Evolutionary conservation across 1,140 invertebrate species (phyloP).

Genomic region (Idris sp.): DNA sequence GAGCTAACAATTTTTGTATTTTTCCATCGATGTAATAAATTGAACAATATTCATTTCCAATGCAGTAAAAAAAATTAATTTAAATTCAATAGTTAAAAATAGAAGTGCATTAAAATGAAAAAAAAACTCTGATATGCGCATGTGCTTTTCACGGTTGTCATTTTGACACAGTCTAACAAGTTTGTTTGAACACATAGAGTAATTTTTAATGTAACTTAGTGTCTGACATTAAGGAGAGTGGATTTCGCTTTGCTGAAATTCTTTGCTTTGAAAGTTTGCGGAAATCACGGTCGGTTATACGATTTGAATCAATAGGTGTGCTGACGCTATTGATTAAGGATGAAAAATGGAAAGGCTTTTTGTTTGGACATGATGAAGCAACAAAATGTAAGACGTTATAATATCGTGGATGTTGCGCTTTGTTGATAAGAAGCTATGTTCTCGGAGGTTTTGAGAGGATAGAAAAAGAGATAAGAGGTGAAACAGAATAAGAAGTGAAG

Average conservation of each 20-base stretch:
- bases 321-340: slow-evolving; percentile 30
- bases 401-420: slow-evolving; percentile 37
- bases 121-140: too few relatives aligned
- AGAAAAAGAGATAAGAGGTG: slow-evolving; percentile 33
- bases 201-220: too few relatives aligned
- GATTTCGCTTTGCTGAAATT: slow-evolving; percentile 26
- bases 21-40: too few relatives aligned
- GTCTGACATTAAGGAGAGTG: too few relatives aligned
- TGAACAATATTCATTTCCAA: too few relatives aligned
- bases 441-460: slow-evolving; percentile 36
- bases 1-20: too few relatives aligned
- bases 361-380: slow-evolving; percentile 35
- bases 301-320: slow-evolving; percentile 35
- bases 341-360: slow-evolving; percentile 29
- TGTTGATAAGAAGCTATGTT: slow-evolving; percentile 54
- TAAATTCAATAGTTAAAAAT: too few relatives aligned
- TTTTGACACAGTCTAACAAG: too few relatives aligned
- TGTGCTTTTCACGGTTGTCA: too few relatives aligned
- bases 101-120: too few relatives aligned
- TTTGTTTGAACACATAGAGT: too few relatives aligned
- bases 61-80: too few relatives aligned
- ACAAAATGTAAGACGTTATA: slow-evolving; percentile 35
- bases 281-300: slow-evolving; percentile 26
- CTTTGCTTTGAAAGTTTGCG: slow-evolving; percentile 11
- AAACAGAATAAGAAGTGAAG: slow-evolving; percentile 40